Evolutionary conservation across 2,797 vertebrate species (phyloP).

Genomic region (Gallinago solitaria): DNA sequence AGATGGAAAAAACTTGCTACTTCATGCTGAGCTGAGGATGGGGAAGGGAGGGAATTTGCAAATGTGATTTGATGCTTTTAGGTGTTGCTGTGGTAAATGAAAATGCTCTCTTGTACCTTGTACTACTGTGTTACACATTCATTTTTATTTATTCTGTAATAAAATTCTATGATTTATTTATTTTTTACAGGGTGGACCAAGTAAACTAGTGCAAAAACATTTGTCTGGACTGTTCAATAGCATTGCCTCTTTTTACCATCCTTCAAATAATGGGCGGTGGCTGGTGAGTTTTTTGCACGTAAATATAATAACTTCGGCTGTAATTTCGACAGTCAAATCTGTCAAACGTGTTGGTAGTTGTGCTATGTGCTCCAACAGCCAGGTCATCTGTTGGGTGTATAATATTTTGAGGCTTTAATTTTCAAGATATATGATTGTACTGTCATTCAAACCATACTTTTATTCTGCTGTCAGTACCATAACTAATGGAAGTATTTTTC

Average conservation of each 20-base stretch:
- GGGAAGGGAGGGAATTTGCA: neutral
- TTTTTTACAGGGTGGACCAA: constrained; percentile 90
- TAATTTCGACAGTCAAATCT: neutral
- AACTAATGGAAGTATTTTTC: neutral
- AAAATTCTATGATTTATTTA: neutral
- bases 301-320: neutral
- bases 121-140: neutral
- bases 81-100: neutral
- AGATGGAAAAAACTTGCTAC: neutral
- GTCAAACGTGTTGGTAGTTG: neutral
- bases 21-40: neutral
- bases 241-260: constrained; percentile 96
- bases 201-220: constrained; percentile 93
- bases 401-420: neutral
- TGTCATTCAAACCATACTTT: neutral
- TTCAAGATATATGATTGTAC: neutral
- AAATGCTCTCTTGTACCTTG: neutral
- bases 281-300: constrained; percentile 84
- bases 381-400: neutral
- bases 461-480: neutral
- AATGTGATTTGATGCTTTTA: neutral
- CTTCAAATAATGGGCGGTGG: constrained; percentile 97
- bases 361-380: neutral
- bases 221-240: constrained; percentile 95
- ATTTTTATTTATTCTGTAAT: neutral